phyloP scores from a whole-genome alignment of 2,797 vertebrate species.

The Clarias platycephalus region DNA sequence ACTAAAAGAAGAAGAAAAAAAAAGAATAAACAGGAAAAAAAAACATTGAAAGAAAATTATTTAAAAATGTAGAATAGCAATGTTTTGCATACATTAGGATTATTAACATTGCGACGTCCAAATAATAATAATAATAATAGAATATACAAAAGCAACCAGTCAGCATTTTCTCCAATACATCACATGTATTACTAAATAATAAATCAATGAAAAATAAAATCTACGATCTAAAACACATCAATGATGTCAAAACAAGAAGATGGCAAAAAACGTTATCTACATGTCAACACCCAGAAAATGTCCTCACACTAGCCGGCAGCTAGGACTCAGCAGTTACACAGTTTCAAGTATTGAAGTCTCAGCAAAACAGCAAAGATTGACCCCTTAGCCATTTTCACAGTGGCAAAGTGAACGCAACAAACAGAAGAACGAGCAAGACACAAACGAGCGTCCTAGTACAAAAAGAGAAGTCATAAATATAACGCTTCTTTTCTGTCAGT shows the following conservation, averaged over 20 bases:
- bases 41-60: constrained; percentile 69
- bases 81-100: constrained; percentile 54
- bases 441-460: constrained; percentile 49
- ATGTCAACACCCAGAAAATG: constrained; percentile 51
- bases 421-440: constrained; percentile 42
- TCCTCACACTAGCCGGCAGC: constrained; percentile 61
- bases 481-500: constrained; percentile 47
- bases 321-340: constrained; percentile 69
- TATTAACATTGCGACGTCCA: constrained; percentile 40
- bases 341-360: constrained; percentile 77
- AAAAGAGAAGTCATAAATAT: constrained; percentile 50
- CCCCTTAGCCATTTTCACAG: constrained; percentile 57
- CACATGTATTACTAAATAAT: constrained; percentile 61
- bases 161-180: constrained; percentile 32
- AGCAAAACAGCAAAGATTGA: constrained; percentile 60
- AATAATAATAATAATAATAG: constrained; percentile 46
- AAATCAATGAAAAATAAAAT: constrained; percentile 47
- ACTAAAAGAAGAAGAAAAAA: constrained; percentile 53
- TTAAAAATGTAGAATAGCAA: constrained; percentile 55
- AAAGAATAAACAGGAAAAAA: constrained; percentile 31
- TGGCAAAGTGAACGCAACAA: constrained; percentile 59
- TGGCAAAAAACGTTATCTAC: constrained; percentile 50
- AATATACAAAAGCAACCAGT: constrained; percentile 64
- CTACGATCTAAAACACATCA: constrained; percentile 50
- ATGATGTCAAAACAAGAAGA: constrained; percentile 58